Evolutionary conservation across 2,113 vertebrate species (phyloP), one percentile per base, ranked within the genome.

Genomic region (Brachypodius melanocephalos): DNA sequence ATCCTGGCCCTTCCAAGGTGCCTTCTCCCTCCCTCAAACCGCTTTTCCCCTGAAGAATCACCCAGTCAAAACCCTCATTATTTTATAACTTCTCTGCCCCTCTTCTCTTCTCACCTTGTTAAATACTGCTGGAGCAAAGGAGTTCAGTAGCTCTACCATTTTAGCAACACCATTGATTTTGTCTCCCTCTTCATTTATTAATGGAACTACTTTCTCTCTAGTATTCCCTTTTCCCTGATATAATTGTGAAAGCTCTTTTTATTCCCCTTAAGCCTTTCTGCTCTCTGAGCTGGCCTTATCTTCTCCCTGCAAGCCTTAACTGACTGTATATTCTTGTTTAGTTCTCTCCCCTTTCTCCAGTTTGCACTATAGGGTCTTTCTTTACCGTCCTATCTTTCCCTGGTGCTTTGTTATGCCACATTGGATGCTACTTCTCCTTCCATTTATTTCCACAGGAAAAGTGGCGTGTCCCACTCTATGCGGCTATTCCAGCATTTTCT

Each of bases 101-200:
- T 95, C 93, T 97, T 96, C 87, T 94, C 85, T 58, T 58, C 93
- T 89, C 78, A 58, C 94, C 96, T 97, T 95, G 96, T 96, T 97
- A 97, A 97, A 97, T 95, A 95, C 75, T 61, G 55, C 85, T 71
- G 82, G 85, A 95, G 97, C 95, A 96, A 90, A 97, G 89, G 71
- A 95, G 91, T 95, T 98, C 96, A 95, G 97, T 97, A 95, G 86
- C 96, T 96, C 96, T 96, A 94, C 95, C 97, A 96, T 97, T 98
- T 97, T 97, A 97, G 94, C 96, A 92, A 92, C 88, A 89, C 89
- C 97, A 98, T 98, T 88, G 98, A 98, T 98, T 98, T 97, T 96
- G 97, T 96, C 97, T 97, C 97, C 97, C 95, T 96, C 97, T 92
- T 97, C 95, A 97, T 97, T 97, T 97, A 97, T 97, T 97, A 97